Evolutionary conservation across 2,113 vertebrate genomes (phyloP).

Genomic region (Sterna hirundo): DNA sequence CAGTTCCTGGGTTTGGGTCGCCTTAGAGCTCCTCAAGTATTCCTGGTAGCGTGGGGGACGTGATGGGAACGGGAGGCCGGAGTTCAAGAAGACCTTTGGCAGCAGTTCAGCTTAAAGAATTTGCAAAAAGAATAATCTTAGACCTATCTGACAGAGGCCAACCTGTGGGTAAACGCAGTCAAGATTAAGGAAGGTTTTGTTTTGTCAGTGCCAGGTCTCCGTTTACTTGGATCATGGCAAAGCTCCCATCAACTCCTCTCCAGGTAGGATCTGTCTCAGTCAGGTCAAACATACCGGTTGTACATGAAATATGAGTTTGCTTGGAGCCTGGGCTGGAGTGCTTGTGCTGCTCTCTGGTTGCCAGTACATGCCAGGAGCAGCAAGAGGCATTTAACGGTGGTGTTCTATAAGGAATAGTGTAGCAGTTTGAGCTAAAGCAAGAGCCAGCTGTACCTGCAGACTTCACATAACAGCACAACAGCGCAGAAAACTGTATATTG

Average conservation of each 20-base stretch:
- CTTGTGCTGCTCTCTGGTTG: background rate
- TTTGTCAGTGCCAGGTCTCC: background rate
- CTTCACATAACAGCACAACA: background rate
- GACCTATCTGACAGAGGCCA: background rate
- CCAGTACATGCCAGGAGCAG: background rate
- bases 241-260: background rate
- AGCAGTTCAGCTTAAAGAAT: background rate
- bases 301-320: background rate
- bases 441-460: background rate
- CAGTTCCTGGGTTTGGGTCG: background rate
- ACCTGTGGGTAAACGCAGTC: background rate
- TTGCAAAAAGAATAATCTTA: constrained; percentile 2
- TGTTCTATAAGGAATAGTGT: background rate
- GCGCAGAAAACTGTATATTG: background rate
- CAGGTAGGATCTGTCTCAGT: background rate
- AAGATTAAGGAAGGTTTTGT: constrained; percentile 7
- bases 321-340: background rate
- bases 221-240: background rate
- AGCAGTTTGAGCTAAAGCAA: background rate
- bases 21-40: background rate
- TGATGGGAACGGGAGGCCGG: background rate
- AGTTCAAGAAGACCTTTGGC: background rate
- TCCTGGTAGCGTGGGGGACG: accelerated
- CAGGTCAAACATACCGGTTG: background rate
- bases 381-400: background rate